Evolutionary conservation across 2,113 vertebrate genomes (phyloP).

Genomic region (Acrocephalus arundinaceus): DNA sequence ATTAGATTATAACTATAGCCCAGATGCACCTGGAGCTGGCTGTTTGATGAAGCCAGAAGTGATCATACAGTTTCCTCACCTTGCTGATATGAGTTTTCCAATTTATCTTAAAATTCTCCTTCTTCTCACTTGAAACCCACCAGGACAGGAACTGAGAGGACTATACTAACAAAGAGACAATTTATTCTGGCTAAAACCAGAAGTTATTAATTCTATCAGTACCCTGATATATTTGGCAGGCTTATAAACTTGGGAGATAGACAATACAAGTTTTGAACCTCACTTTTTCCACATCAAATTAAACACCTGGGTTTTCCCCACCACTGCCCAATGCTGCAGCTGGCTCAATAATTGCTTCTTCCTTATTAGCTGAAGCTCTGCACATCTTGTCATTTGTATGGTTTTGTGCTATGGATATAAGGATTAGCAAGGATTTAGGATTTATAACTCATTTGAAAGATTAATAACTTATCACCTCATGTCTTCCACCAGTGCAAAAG

Average conservation of each 20-base stretch:
- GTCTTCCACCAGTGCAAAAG: not conserved
- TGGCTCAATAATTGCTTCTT: not conserved
- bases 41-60: not conserved
- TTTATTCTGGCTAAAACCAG: not conserved
- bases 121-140: not conserved
- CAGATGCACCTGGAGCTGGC: not conserved
- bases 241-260: not conserved
- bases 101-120: not conserved
- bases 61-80: not conserved
- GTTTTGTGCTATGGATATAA: not conserved
- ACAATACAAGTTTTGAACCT: not conserved
- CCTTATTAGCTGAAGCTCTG: not conserved
- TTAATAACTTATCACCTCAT: not conserved
- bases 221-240: not conserved
- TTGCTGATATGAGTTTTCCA: not conserved
- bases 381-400: not conserved
- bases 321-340: not conserved
- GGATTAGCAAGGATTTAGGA: slow-evolving; percentile 29
- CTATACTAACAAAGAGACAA: not conserved
- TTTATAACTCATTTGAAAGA: not conserved
- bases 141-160: not conserved
- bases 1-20: not conserved
- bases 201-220: not conserved
- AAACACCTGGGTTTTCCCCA: not conserved
- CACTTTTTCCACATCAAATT: not conserved